Conservation (phyloP, 1,140 invertebrate genomes). For the Catajapyx aquilonaris region DNA sequence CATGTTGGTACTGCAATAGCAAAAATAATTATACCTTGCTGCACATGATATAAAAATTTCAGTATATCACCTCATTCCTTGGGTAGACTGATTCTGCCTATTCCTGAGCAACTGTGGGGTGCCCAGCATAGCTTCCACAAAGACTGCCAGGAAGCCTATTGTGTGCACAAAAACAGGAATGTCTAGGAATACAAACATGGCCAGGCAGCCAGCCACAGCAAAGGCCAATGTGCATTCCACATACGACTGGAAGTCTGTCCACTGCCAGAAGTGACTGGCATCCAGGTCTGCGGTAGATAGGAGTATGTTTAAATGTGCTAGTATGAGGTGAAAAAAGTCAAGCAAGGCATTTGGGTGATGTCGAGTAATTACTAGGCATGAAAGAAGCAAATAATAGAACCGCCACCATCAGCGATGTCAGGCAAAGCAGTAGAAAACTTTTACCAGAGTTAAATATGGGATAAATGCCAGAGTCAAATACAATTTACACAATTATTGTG, state of each 20-base stretch:
- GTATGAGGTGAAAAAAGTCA: too few species aligned
- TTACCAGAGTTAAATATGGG: too few species aligned
- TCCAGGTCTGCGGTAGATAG: too few species aligned
- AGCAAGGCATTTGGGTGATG: too few species aligned
- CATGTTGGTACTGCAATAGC: slow-evolving; percentile 59
- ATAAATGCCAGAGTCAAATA: too few species aligned
- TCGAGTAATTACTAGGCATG: too few species aligned
- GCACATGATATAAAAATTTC: slow-evolving; percentile 7
- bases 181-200: slow-evolving; percentile 75
- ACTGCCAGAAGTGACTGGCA: slow-evolving; percentile 87
- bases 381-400: too few species aligned
- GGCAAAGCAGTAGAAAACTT: too few species aligned
- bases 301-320: too few species aligned
- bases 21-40: slow-evolving; percentile 7
- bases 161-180: slow-evolving; percentile 62
- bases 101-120: slow-evolving; percentile 82
- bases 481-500: too few species aligned
- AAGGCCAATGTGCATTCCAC: slow-evolving; percentile 80
- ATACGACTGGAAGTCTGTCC: slow-evolving; percentile 96
- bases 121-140: slow-evolving; percentile 91
- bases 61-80: slow-evolving; percentile 79
- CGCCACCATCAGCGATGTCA: too few species aligned
- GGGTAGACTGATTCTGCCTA: slow-evolving; percentile 69
- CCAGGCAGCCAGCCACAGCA: slow-evolving; percentile 49
- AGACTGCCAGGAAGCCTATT: slow-evolving; percentile 80